phyloP scores from a whole-genome alignment of 2,797 vertebrate genomes.

The Hoplostethus atlanticus region DNA sequence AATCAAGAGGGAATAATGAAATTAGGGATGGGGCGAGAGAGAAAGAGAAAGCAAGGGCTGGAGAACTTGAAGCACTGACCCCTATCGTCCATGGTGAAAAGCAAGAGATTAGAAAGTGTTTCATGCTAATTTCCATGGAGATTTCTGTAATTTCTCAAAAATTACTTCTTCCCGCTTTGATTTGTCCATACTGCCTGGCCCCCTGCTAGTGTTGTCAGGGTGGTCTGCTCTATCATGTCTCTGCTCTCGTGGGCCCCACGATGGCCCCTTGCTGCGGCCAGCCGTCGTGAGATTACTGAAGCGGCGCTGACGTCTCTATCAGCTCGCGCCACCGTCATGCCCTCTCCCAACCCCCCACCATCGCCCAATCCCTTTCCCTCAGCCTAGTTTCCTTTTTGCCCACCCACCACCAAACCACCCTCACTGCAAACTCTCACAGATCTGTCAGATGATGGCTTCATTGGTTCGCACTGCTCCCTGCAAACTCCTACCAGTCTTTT shows the following conservation, averaged over 20 bases:
- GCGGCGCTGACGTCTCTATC: slow-evolving; percentile 97
- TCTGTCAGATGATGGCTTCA: slow-evolving; percentile 98
- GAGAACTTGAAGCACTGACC: slow-evolving; percentile 95
- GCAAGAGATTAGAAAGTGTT: slow-evolving; percentile 98
- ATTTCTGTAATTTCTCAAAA: slow-evolving; percentile 99
- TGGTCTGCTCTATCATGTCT: slow-evolving; percentile 93
- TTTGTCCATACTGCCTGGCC: slow-evolving; percentile 87
- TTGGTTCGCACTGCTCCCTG: slow-evolving; percentile 83
- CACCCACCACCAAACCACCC: slow-evolving; percentile 75
- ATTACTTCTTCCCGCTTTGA: slow-evolving; percentile 91
- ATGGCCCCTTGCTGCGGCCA: slow-evolving; percentile 90
- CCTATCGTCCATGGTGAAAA: slow-evolving; percentile 94
- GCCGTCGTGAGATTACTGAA: slow-evolving; percentile 93
- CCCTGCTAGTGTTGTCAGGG: slow-evolving; percentile 87
- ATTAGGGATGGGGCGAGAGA: slow-evolving; percentile 86
- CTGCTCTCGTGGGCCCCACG: slow-evolving; percentile 86
- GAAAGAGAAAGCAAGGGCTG: slow-evolving; percentile 76
- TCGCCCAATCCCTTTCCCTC: slow-evolving; percentile 65
- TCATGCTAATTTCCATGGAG: slow-evolving; percentile 99
- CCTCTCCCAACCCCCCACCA: slow-evolving; percentile 81
- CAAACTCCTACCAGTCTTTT: slow-evolving; percentile 80
- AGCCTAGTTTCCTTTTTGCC: slow-evolving; percentile 72
- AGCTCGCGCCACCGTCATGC: slow-evolving; percentile 88
- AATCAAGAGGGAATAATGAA: slow-evolving; percentile 93
- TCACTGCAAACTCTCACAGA: slow-evolving; percentile 82